Evolutionary conservation across 2,888 invertebrate genomes (phyloP), one percentile per base, ranked within the genome.

Genomic region (Drosophila colorata): DNA sequence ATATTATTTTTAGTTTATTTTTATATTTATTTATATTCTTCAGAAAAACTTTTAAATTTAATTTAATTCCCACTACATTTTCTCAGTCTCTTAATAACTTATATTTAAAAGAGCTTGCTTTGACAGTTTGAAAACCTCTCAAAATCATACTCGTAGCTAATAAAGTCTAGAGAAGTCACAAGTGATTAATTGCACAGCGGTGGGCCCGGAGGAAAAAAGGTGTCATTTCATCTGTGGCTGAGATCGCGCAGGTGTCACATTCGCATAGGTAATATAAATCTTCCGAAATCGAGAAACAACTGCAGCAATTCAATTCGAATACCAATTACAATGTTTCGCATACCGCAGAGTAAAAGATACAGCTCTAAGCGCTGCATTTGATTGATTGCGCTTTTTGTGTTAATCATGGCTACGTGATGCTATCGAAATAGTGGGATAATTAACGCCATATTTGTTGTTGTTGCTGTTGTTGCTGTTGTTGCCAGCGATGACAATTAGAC

Each of bases 381-480:
- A 88, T 84, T 84, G 83, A 84, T 88, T 88, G 74, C 78, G 41
- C 59, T 60, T 87, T 76, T 85, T 68, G 71, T 69, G 72, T 79
- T 85, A 82, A 85, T 88, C 82, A 85, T 79, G 82, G 82, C 72
- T 77, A 88, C 85, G 85, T 88, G 85, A 85, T 87, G 85, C 83
- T 87, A 85, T 87, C 85, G 77, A 89, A 87, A 86, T 72, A 77
- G 86, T 87, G 83, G 77, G 60, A 89, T 87, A 86, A 86, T 86
- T 86, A 88, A 78, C 82, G 78, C 85, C 87, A 87, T 87, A 90
- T 88, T 85, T 85, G 90, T 76, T 67, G 77, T 40, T 14, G 40
- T n/a, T 28, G 41, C 6, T 51, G 57, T 31, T 23, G 49, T 57
- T 33, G 41, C n/a, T 56, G 56, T 11, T 47, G 56, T 40, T 57